Evolutionary conservation across 2,888 invertebrate genomes (phyloP).

Genomic region (Apamea monoglypha): DNA sequence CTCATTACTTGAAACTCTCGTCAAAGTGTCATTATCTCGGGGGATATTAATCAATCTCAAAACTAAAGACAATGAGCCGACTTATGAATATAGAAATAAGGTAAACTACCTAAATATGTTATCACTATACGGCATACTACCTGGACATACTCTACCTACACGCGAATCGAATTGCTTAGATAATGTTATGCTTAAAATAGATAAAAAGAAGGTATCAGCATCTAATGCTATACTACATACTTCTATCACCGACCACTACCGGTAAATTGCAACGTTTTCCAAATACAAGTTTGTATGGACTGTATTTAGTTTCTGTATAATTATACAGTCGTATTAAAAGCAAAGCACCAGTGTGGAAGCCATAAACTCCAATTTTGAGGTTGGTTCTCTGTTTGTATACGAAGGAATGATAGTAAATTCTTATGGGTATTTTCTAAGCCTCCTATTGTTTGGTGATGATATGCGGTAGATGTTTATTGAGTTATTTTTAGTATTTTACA

Average conservation of each 20-base stretch:
- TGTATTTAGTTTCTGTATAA: no score
- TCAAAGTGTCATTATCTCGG: background rate
- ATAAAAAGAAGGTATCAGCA: background rate
- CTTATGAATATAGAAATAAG: no score
- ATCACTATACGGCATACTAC: background rate
- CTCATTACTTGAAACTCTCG: background rate
- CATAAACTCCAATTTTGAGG: no score
- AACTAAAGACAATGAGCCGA: background rate
- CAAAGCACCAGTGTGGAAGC: no score
- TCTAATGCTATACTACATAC: background rate
- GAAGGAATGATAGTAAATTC: no score
- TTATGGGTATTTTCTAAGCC: background rate
- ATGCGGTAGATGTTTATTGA: background rate
- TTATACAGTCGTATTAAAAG: no score
- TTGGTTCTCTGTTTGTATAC: no score
- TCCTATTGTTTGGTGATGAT: slow-evolving; percentile 1
- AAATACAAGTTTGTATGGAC: no score
- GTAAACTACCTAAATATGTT: background rate
- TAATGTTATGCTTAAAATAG: background rate
- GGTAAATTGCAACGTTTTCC: no score
- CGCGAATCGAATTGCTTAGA: background rate
- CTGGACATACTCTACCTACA: background rate
- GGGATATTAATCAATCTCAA: background rate
- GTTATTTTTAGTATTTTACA: slow-evolving; percentile 1
- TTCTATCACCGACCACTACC: background rate